Evolutionary conservation across 1,140 invertebrate genomes (phyloP), one percentile per base, ranked within the genome.

Genomic region (fruit fly (Drosophila melanogaster)): DNA sequence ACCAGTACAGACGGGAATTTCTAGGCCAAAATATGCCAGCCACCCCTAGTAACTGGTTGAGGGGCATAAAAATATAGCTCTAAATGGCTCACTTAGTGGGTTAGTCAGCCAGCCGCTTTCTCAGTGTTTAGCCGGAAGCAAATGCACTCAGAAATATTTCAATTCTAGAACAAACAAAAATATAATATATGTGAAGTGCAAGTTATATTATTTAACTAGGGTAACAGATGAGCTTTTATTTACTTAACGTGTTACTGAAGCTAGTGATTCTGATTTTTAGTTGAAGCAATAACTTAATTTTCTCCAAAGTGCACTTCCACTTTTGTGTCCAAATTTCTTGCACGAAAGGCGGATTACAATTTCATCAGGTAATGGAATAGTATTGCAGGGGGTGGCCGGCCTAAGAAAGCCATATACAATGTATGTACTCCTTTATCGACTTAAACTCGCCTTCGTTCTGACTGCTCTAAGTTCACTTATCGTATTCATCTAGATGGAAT

Each of bases 401-500:
- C 6, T 7, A 8, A 33, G 41, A 38, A 26, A 44, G 38, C 37
- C 49, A 33, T 33, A 22, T 40, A 30, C n/a, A n/a, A n/a, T 22
- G 19, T 22, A 22, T 22, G 19, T 22, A 22, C 40, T 65, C 26
- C 26, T 47, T 65, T 30, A 65, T 47, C 17, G n/a, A 37, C 15
- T 47, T 0, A 40, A 60, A 51, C 37, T 3, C 7, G 44, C 57
- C 17, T 33, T 57, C 33, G 43, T 26, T 47, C 26, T 57, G 43
- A 43, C 40, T 19, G 22, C 30, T 46, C 41, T n/a, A 69, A 69
- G 66, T 70, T 70, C 50, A 55, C 65, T 70, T 70, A 57, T 55
- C 64, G 65, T 49, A 70, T 57, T 71, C 51, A 71, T 71, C 67
- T 70, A 51, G 50, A 46, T 71, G 67, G 67, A 71, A 71, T 70